Evolutionary conservation across 2,113 vertebrate genomes (phyloP).

Genomic region (Pterocles orientalis): DNA sequence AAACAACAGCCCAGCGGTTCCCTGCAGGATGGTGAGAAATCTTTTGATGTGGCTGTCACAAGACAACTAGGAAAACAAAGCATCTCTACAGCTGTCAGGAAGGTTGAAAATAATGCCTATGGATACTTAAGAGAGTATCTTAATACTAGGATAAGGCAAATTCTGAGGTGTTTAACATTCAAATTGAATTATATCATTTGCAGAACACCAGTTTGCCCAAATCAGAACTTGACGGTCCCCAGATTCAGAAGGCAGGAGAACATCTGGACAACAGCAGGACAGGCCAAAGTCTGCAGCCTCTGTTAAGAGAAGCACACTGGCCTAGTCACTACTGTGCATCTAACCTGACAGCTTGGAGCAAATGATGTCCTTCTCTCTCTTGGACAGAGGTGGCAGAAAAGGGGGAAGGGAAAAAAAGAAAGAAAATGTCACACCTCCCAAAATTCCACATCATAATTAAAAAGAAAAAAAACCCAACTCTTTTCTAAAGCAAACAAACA

Average conservation of each 20-base stretch:
- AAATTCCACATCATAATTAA: background rate
- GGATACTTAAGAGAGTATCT: background rate
- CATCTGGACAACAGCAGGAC: background rate
- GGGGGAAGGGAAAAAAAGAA: background rate
- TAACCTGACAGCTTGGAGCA: background rate
- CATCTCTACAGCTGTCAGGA: background rate
- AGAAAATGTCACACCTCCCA: rapidly evolving
- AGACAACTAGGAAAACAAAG: constrained; percentile 1
- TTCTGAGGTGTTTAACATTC: background rate
- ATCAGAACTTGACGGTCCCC: background rate
- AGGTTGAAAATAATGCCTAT: background rate
- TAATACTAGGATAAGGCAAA: background rate
- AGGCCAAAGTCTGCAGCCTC: background rate
- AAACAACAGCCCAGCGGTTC: background rate
- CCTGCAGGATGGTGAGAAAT: background rate
- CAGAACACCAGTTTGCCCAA: background rate
- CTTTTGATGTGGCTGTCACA: background rate
- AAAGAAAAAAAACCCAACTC: background rate
- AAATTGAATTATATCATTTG: background rate
- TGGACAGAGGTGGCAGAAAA: background rate
- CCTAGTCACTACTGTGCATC: background rate
- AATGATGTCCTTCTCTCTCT: background rate
- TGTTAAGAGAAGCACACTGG: background rate
- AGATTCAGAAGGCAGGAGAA: background rate
- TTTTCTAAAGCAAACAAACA: background rate